Base-by-base conservation (phyloP, 2,113 vertebrate genomes). In the Pitta sordida region DNA sequence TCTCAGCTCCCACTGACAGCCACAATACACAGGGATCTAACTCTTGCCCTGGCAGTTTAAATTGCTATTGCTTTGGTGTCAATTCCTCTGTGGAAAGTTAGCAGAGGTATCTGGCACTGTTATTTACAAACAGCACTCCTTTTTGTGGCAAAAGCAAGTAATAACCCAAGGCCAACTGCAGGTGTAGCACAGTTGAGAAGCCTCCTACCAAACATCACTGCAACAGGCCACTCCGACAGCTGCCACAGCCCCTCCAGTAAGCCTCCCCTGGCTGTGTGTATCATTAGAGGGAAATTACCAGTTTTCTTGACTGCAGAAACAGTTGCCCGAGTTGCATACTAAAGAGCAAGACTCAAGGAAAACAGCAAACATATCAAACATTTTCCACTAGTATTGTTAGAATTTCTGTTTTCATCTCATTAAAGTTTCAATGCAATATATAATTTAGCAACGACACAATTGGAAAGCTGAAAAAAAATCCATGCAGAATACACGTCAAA, bases 401-500 rank as follows among this genome's bases (percentile, higher is more conserved):
- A 86, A 79, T 71, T 88, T 68, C 58, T 58, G 13, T 24, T 94
- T 73, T 68, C 36, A 43, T 67, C 44, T 41, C 18, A 3, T 37
- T 52, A 19, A 79, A 63, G 17, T 71, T 81, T 73, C 48, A 86
- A 9, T 52, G 53, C 22, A 56, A 41, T 17, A 73, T 63, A 14
- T 39, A 88, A 90, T 14, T 89, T 79, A 83, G 59, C 26, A 91
- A 53, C 2, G 30, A 43, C 78, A 67, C 44, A 82, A 52, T 12
- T 36, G 86, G 46, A 94, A 94, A 84, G 43, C 69, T 90, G 69
- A 60, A 88, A 67, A n/a, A 93, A 93, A 75, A 48, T 63, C 86
- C 64, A 81, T 67, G 58, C 19, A 88, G 76, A 86, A 95, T 90
- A 71, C 48, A 74, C 78, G 88, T 44, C 68, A 93, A 93, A 96